Percentiles rank a stretch among this genome's conserved stretches.
Evolutionary conservation across 1,140 invertebrate genomes (phyloP).

Genomic region (Drosophila dunni): DNA sequence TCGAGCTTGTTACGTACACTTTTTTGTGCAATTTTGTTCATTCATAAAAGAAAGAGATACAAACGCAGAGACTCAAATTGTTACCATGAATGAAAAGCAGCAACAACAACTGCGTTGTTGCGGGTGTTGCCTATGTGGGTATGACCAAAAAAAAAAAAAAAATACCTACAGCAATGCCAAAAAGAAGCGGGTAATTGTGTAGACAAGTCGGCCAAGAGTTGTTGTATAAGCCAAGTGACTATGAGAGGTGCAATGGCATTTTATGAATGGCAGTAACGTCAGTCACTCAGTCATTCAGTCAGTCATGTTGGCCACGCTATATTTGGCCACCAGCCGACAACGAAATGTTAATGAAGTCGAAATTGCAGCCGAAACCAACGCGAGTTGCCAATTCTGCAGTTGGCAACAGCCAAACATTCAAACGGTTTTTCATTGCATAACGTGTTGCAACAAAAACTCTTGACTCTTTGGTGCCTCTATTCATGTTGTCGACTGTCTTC

Average conservation of each 20-base stretch:
- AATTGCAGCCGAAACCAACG: too few species aligned
- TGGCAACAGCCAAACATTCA: conserved; percentile 34
- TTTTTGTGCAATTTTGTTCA: conserved; percentile 56
- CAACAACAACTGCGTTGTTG: conserved; percentile 43
- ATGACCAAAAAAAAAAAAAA: background rate
- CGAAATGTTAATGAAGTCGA: conserved; percentile 79
- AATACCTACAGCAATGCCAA: conserved; percentile 20
- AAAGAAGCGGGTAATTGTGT: background rate
- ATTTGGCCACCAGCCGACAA: conserved; percentile 69
- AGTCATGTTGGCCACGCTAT: conserved; percentile 54
- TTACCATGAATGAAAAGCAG: conserved; percentile 33
- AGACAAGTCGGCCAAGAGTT: conserved; percentile 36
- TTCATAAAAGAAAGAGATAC: conserved; percentile 57
- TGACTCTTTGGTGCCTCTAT: conserved; percentile 22
- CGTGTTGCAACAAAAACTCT: conserved; percentile 34
- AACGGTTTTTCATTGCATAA: conserved; percentile 77
- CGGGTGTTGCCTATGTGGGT: conserved; percentile 42
- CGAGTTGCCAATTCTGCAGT: conserved; percentile 15
- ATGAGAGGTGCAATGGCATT: conserved; percentile 42
- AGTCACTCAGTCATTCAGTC: conserved; percentile 17
- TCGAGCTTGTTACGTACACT: conserved; percentile 37
- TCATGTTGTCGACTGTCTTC: conserved; percentile 53
- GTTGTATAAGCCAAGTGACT: conserved; percentile 40
- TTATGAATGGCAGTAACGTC: conserved; percentile 72
- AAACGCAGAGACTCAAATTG: conserved; percentile 18